phyloP scores from a whole-genome alignment of 1,140 invertebrate genomes.

The Anoplolepis gracilipes region DNA sequence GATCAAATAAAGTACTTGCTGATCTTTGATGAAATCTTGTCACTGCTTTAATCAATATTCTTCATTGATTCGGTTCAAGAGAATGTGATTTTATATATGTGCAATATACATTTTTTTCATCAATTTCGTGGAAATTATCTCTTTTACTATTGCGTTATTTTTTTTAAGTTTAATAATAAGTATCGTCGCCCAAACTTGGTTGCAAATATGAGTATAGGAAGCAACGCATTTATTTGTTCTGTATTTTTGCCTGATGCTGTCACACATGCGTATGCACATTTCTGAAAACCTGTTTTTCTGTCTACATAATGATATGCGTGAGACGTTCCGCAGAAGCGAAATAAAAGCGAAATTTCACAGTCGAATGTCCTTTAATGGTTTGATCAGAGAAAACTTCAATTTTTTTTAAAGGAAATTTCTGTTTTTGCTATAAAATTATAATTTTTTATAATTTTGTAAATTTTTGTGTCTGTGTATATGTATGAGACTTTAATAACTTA shows the following conservation, averaged over 20 bases:
- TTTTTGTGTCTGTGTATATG: neutral
- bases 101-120: no score
- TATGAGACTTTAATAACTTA: neutral
- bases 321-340: neutral
- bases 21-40: no score
- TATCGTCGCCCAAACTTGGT: neutral
- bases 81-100: no score
- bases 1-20: no score
- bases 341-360: constrained; percentile 30
- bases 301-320: neutral
- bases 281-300: constrained; percentile 38
- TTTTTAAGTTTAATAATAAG: neutral
- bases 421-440: neutral
- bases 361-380: constrained; percentile 29
- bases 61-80: no score
- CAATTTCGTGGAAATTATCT: neutral
- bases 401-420: neutral
- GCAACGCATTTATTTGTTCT: neutral
- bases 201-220: neutral
- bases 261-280: neutral
- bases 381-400: neutral
- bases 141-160: neutral
- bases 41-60: no score
- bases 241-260: constrained; percentile 8
- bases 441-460: neutral